Base-by-base conservation (phyloP, 64 coral and sea anemone genomes). In the Stichodactyla helianthus region DNA sequence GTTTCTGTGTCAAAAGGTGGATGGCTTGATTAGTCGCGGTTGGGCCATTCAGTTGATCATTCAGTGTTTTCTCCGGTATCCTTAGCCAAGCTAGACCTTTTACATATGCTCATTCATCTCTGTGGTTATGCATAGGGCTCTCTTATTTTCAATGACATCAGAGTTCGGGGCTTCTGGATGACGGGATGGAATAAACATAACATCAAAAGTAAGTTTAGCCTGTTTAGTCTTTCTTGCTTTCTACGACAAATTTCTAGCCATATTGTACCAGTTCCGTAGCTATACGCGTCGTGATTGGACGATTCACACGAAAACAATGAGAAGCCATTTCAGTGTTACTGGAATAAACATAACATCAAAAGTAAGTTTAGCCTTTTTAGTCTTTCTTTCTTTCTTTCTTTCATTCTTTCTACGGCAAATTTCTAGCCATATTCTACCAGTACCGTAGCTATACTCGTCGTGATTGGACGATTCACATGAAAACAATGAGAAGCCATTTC, bases 161-260 rank as follows among this genome's bases (percentile, higher is more conserved):
- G 81, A 44, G 51, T 94, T 16, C 58, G 88, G 78, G 93, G 93
- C 26, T 94, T 94, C 54, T 94, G 93, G 93, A 94, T 90, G 88
- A 84, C 84, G 19, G 60, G 76, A 60, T 94, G 93, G 93, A 90
- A 88, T 61, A 59, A 65, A 55, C 79, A 84, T 18, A 89, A 94
- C 59, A 35, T 7, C 3, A 55, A 84, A 6, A 89, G 88, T 89
- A 84, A 89, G 79, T 83, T 28, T 6, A 22, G 50, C 25, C 17
- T 51, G 7, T 71, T 12, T 19, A 71, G 20, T 22, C 7, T 22
- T 16, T 26, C 35, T 44, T 44, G 0, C 35, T 44, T 44, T 44
- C 35, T 44, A 44, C 35, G 35, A 44, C 35, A 44, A 44, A 44
- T 44, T 44, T 3, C 35, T 44, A 44, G 35, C 35, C 35, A 44